Percentiles rank a stretch among this genome's conserved stretches.
These are phyloP conservation scores for Gryon sp. DNA, from an alignment of 1,140 invertebrate species.

Conservation along the genomic window DNA sequence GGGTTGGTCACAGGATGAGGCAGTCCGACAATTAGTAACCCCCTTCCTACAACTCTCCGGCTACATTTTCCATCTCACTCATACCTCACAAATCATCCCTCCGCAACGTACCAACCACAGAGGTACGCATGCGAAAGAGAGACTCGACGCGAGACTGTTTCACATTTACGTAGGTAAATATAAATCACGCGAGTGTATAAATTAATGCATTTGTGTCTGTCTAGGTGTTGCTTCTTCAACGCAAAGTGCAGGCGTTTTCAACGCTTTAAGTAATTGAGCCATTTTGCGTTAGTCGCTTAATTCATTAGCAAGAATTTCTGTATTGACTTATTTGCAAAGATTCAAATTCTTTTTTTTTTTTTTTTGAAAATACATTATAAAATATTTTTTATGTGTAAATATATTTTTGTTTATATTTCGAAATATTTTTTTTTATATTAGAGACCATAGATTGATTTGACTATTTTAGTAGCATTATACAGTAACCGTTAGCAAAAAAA, in stretches of 20 bases:
- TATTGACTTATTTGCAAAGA: too few species aligned
- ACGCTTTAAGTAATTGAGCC: neutral
- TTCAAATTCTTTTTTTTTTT: neutral
- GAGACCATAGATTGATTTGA: too few species aligned
- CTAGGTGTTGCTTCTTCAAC: slow-evolving; percentile 28
- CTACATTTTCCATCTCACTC: slow-evolving; percentile 35
- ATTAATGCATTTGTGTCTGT: slow-evolving; percentile 36
- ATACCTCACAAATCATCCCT: slow-evolving; percentile 54
- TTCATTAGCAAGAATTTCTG: too few species aligned
- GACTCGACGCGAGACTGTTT: slow-evolving; percentile 41
- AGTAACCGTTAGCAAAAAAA: too few species aligned
- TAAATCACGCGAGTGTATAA: slow-evolving; percentile 41
- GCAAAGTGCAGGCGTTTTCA: slow-evolving; percentile 6
- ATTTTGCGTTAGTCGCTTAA: neutral
- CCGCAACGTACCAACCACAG: slow-evolving; percentile 63
- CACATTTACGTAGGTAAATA: slow-evolving; percentile 44
- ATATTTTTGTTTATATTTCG: too few species aligned
- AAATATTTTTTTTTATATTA: neutral
- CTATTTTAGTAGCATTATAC: too few species aligned
- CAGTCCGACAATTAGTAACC: slow-evolving; percentile 78
- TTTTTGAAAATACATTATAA: too few species aligned
- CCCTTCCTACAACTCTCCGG: slow-evolving; percentile 42
- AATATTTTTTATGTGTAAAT: too few species aligned
- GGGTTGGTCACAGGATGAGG: slow-evolving; percentile 68
- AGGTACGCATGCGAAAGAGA: slow-evolving; percentile 68